A percentile compares a stretch with the other conserved stretches of the same genome.
Evolutionary conservation across 2,113 vertebrate species (phyloP).

Genomic region (Rallus limicola): DNA sequence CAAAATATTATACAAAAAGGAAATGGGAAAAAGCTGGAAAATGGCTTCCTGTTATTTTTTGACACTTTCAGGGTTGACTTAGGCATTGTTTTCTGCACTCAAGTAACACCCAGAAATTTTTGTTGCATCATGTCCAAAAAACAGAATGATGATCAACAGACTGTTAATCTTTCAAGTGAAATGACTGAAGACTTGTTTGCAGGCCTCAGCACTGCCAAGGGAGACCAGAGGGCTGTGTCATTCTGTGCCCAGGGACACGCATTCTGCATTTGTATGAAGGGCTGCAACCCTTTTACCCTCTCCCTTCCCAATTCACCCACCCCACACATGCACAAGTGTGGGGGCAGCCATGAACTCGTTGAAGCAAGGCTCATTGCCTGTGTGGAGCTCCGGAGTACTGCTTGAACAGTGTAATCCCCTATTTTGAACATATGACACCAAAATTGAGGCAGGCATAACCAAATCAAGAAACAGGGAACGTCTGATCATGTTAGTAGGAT

Average conservation of each 20-base stretch:
- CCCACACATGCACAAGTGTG: fast-evolving
- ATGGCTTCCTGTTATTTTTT: background rate
- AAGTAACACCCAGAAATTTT: background rate
- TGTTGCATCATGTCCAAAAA: background rate
- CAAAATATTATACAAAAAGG: fast-evolving
- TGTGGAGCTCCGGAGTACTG: background rate
- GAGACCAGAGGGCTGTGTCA: background rate
- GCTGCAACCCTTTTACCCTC: background rate
- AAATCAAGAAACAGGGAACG: background rate
- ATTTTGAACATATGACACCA: background rate
- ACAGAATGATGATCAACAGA: background rate
- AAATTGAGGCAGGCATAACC: background rate
- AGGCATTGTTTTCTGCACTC: background rate
- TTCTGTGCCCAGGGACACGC: background rate
- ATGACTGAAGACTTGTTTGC: background rate
- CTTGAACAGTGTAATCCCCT: background rate
- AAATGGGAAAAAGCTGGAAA: background rate
- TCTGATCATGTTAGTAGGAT: background rate
- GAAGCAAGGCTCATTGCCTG: background rate
- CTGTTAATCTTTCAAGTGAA: fast-evolving
- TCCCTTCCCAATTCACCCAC: background rate
- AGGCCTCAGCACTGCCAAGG: fast-evolving
- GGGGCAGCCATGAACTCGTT: background rate
- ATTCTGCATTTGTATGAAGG: background rate
- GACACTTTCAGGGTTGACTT: background rate